phyloP scores from a whole-genome alignment of 1,140 invertebrate species.

The Archivesica marissinica region DNA sequence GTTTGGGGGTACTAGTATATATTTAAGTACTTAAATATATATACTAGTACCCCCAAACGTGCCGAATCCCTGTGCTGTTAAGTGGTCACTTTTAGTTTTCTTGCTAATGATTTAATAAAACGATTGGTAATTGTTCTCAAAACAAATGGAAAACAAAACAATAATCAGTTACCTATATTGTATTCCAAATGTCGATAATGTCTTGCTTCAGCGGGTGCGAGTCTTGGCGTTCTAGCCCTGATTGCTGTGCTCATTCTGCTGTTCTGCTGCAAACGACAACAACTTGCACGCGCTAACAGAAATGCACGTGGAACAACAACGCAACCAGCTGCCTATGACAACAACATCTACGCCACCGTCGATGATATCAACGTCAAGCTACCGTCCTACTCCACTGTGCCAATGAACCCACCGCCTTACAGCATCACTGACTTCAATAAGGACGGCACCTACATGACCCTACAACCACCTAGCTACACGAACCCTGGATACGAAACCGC shows the following conservation, averaged over 20 bases:
- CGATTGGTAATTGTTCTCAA: too few relatives aligned
- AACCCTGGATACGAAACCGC: constrained; percentile 12
- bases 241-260: background rate
- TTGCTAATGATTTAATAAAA: too few relatives aligned
- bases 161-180: too few relatives aligned
- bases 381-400: background rate
- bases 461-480: constrained; percentile 12
- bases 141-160: too few relatives aligned
- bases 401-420: constrained; percentile 7
- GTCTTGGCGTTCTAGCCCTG: background rate
- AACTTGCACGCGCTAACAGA: background rate
- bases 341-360: constrained; percentile 1
- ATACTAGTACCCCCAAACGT: too few relatives aligned
- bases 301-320: background rate
- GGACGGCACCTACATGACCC: background rate
- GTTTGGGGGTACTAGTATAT: too few relatives aligned
- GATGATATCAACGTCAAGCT: background rate
- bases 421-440: background rate
- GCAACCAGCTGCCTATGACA: background rate
- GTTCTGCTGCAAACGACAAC: background rate
- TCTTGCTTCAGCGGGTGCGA: background rate
- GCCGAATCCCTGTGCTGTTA: too few relatives aligned
- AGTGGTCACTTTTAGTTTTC: too few relatives aligned
- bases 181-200: too few relatives aligned
- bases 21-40: too few relatives aligned